Percentiles rank a stretch among this genome's conserved stretches.
Conservation (phyloP, 2,888 invertebrate species). For the Synergus itoensis region DNA sequence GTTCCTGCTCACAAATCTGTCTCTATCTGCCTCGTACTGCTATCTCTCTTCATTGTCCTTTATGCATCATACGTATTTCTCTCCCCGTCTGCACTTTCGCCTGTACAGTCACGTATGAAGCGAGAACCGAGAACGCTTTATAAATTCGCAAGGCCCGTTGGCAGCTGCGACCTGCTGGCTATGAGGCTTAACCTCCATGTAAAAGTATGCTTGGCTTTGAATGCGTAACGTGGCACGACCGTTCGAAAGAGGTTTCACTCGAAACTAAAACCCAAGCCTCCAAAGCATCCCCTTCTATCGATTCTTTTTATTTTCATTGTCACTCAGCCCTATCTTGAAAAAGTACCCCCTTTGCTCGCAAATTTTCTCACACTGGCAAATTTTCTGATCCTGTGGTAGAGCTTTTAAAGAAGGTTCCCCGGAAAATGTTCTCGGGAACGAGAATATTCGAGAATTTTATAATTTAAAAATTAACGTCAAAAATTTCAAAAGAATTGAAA, state of each 20-base stretch:
- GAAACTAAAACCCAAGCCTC: conserved; percentile 3
- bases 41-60: conserved; percentile 18
- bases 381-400: background rate
- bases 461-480: no score
- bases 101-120: conserved; percentile 32
- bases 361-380: conserved; percentile 4
- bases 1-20: conserved; percentile 12
- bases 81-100: conserved; percentile 30
- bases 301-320: conserved; percentile 30
- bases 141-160: conserved; percentile 35
- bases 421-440: no score
- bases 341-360: background rate
- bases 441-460: no score
- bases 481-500: no score
- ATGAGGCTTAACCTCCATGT: conserved; percentile 24
- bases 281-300: conserved; percentile 14
- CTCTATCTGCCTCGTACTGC: background rate
- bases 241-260: conserved; percentile 25
- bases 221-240: conserved; percentile 25
- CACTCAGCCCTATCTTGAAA: background rate
- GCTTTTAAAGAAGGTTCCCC: background rate
- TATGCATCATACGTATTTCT: conserved; percentile 16
- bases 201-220: conserved; percentile 37
- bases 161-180: conserved; percentile 34
- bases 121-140: conserved; percentile 30